Evolutionary conservation across 2,888 invertebrate genomes (phyloP), one percentile per base, ranked within the genome.

Genomic region (Sylvicola fuscatus): DNA sequence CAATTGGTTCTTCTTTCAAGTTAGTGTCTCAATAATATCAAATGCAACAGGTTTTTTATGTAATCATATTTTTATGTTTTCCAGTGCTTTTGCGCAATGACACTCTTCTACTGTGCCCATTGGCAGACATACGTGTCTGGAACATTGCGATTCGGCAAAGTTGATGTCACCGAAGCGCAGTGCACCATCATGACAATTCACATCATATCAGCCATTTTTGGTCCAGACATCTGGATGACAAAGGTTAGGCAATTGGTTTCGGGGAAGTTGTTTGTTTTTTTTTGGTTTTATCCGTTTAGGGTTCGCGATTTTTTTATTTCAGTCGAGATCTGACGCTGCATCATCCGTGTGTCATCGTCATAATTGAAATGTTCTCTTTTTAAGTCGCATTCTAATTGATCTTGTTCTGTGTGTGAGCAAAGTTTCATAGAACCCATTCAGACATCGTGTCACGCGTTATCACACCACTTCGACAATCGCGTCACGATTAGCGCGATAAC

Each of bases 111-210:
- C 62, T 87, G 87, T 60, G 97, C 98, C 14, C 98, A 99, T 61
- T 99, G 98, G 98, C 95, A 97, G 57, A 93, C 97, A 0, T 99
- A 98, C 60, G 95, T 97, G 29, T 93, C 97, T 41, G 97, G 90
- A 33, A 87, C 86, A 16, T 64, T 90, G 46, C 70, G 76, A 47
- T 86, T 92, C 63, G 90, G 90, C 35, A 76, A 72, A 58, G 67
- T 98, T 46, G 98, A 98, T 66, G 98, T 98, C 21, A 98, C 97
- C 0, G 98, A 98, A 64, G 95, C 93, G 5, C 98, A 98, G 62
- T 80, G 87, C 58, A 75, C 80, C 34, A 89, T 97, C 45, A 95
- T 97, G 45, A 58, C 60, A 34, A 81, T 95, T 46, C 87, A 95
- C 51, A 50, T 92, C 38, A 60, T 87, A 40, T 87, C 95, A 21